Base-by-base conservation (phyloP, 2,888 invertebrate genomes). In the Latrodectus elegans region DNA sequence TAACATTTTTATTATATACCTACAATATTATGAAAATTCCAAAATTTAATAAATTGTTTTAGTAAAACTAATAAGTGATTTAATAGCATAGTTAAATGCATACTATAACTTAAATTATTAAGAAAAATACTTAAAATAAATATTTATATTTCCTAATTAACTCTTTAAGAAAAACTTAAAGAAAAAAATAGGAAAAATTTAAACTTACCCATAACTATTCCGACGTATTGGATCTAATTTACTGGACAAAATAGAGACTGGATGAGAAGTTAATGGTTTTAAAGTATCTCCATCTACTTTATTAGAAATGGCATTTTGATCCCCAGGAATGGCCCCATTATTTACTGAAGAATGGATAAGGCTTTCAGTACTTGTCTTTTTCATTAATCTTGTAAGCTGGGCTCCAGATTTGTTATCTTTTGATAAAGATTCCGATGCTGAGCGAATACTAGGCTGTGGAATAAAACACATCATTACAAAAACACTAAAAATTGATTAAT, bases 161-260 rank as follows among this genome's bases (percentile, higher is more conserved):
- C 38, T 1, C 38, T 38, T 38, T 22, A 22, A 22, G 1, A 22
- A 1, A 22, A 22, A 22, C 22, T 22, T 22, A 22, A 22, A 22
- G 1, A 22, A 22, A 38, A 38, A 1, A 38, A 38, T 3, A 38
- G 38, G 38, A 6, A 6, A 6, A 6, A 0, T 55, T 60, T 26
- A 55, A 8, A 38, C 60, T 64, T 77, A 89, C 88, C 89, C 80
- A 64, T 89, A 89, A 64, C 89, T 89, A 26, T 89, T 89, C 26
- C 89, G 75, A 68, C 88, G 51, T 3, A 89, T 89, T 10, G 88
- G 85, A 90, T 95, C 95, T 90, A 95, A 94, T 90, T 94, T 94
- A 88, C 93, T 93, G n/a, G 93, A 92, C 82, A 94, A 92, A 38
- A 94, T 92, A 55, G 91, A 91, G 6, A 91, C 90, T 3, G 91